Base-by-base conservation (phyloP, 2,888 invertebrate species). In the Cephus spinipes region DNA sequence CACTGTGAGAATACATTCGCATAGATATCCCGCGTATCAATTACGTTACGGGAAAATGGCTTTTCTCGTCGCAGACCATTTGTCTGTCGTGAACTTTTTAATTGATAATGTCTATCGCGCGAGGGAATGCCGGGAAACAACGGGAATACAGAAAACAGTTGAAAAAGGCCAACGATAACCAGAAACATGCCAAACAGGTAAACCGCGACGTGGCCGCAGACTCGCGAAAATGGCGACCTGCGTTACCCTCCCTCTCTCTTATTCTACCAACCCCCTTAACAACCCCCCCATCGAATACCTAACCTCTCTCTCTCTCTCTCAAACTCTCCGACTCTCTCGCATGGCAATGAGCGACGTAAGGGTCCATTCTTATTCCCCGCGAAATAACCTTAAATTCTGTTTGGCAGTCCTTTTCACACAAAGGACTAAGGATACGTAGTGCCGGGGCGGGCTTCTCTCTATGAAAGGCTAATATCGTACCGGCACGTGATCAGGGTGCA, bases 351-450 rank as follows among this genome's bases (percentile, higher is more conserved):
- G 55, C 55, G 55, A 55, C 55, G 55, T 55, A 55, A 55, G 55
- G 55, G 82, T 82, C 86, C 84, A 91, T 91, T 91, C 89, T 90
- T 91, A 91, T 91, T 91, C 90, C 80, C 85, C 83, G 85, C 88
- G 87, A 89, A 90, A 89, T 90, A 90, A 88, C 87, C 89, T 89
- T 87, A 91, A 91, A 91, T 91, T 89, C 89, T 90, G 90, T 91
- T 91, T 91, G 90, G 85, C 84, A 88, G 89, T 90, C 90, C 90
- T 90, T 89, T 89, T 87, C 87, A 89, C 89, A 91, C 91, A 91
- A 91, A 91, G 90, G 86, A 87, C 87, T 23, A 55, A 55, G 23
- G 90, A 90, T 90, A 90, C 90, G 91, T 89, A 90, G 90, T 89
- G 86, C 87, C 86, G 76, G 84, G 84, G 77, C 76, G 86, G 85